phyloP scores from a whole-genome alignment of 2,888 invertebrate genomes.

The Urechis unicinctus region DNA sequence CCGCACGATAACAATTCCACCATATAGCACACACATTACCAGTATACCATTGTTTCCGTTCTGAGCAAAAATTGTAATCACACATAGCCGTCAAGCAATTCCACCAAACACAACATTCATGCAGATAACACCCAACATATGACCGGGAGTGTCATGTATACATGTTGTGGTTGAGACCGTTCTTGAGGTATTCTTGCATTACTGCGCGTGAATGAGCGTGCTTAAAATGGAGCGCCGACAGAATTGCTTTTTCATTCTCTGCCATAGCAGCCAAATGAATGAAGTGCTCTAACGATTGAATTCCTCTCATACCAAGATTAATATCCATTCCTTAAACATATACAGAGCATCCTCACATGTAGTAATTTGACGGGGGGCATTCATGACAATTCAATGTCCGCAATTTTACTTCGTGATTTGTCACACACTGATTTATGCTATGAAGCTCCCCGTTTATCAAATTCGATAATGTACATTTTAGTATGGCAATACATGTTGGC shows the following conservation, averaged over 20 bases:
- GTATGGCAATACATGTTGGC: too few species aligned
- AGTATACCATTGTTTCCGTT: too few species aligned
- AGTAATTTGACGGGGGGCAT: too few species aligned
- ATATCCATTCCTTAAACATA: conserved; percentile 37
- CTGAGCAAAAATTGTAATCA: neutral
- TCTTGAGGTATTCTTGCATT: conserved; percentile 30
- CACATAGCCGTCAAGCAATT: neutral
- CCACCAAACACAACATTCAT: neutral
- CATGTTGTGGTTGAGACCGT: conserved; percentile 36
- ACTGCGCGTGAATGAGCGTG: conserved; percentile 33
- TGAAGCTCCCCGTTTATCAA: too few species aligned
- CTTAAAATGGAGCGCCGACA: conserved; percentile 33
- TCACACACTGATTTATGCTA: too few species aligned
- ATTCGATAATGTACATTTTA: too few species aligned
- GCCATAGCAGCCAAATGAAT: conserved; percentile 30
- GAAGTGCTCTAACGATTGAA: conserved; percentile 32
- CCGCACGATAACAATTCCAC: too few species aligned
- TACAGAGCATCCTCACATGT: neutral
- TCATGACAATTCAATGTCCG: too few species aligned
- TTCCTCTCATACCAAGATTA: conserved; percentile 38
- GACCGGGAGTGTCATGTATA: conserved; percentile 17
- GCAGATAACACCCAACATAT: neutral
- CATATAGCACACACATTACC: too few species aligned
- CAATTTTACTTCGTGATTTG: too few species aligned
- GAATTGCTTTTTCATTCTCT: conserved; percentile 34